A percentile compares a stretch with the other conserved stretches of the same genome.
Conservation (phyloP, 2,113 vertebrate genomes). For the Odontesthes bonariensis region DNA sequence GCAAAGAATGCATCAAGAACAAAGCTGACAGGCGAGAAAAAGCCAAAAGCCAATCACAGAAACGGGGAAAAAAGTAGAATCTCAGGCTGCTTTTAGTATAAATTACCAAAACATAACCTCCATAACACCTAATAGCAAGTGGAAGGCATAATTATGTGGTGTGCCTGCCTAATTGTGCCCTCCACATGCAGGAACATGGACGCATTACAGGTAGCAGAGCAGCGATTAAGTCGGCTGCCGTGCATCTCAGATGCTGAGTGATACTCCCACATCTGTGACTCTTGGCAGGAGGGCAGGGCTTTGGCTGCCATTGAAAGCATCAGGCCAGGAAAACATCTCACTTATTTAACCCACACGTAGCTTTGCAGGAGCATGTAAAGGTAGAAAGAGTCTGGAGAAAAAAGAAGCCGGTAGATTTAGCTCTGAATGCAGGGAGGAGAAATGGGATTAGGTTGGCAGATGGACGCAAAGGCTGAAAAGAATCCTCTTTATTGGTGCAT, state of each 20-base stretch:
- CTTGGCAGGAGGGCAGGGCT: slow-evolving; percentile 9
- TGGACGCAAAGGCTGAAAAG: background rate
- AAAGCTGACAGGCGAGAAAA: background rate
- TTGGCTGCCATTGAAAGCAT: slow-evolving; percentile 10
- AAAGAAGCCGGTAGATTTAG: slow-evolving; percentile 22
- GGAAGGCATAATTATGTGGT: background rate
- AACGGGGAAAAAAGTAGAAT: background rate
- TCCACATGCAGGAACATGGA: background rate
- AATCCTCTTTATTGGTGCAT: slow-evolving; percentile 1
- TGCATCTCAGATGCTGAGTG: slow-evolving; percentile 33
- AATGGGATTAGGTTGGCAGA: slow-evolving; percentile 32
- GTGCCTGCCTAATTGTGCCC: too few species aligned
- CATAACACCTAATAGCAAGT: background rate
- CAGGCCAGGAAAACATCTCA: slow-evolving; percentile 1
- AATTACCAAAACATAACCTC: background rate
- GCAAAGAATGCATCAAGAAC: background rate
- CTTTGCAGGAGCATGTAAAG: slow-evolving; percentile 9
- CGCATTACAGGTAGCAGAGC: slow-evolving; percentile 33
- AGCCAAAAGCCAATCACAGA: too few species aligned
- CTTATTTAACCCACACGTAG: slow-evolving; percentile 22
- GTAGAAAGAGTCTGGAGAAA: slow-evolving; percentile 2
- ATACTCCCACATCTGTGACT: slow-evolving; percentile 23
- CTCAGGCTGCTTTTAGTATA: background rate
- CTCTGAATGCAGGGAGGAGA: background rate
- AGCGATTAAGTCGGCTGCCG: background rate